phyloP scores from a whole-genome alignment of 2,113 vertebrate genomes.

The Lynx canadensis region DNA sequence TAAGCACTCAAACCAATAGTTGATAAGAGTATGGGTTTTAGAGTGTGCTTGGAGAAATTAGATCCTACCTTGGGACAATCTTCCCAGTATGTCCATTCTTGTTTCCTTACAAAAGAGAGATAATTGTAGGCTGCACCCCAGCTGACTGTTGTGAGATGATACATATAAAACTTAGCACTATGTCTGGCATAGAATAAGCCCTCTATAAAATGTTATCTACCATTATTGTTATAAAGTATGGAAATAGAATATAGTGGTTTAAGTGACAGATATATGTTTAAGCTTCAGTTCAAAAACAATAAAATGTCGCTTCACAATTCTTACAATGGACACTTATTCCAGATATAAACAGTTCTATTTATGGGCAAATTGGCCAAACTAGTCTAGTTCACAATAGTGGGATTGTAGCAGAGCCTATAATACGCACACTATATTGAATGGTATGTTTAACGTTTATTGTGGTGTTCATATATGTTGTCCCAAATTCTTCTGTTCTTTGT shows the following conservation, averaged over 20 bases:
- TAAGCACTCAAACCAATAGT: neutral
- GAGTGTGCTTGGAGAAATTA: neutral
- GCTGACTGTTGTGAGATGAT: neutral
- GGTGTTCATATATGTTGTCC: fast-evolving
- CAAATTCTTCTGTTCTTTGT: neutral
- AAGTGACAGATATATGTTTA: neutral
- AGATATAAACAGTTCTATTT: neutral
- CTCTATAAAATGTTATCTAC: neutral
- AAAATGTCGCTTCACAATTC: neutral
- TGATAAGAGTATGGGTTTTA: neutral
- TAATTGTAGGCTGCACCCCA: neutral
- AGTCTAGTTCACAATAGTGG: neutral
- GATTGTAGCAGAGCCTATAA: neutral
- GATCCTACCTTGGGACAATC: neutral
- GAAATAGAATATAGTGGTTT: neutral
- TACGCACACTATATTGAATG: too few relatives aligned
- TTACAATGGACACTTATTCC: neutral
- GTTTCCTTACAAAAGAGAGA: neutral
- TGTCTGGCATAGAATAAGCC: neutral
- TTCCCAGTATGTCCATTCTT: neutral
- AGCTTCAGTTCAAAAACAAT: neutral
- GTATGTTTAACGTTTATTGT: neutral
- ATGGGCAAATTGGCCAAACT: neutral
- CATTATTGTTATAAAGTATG: neutral
- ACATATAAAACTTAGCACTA: neutral